Evolutionary conservation across 2,797 vertebrate genomes (phyloP), one percentile per base, ranked within the genome.

Genomic region (Pseudochromis fuscus): DNA sequence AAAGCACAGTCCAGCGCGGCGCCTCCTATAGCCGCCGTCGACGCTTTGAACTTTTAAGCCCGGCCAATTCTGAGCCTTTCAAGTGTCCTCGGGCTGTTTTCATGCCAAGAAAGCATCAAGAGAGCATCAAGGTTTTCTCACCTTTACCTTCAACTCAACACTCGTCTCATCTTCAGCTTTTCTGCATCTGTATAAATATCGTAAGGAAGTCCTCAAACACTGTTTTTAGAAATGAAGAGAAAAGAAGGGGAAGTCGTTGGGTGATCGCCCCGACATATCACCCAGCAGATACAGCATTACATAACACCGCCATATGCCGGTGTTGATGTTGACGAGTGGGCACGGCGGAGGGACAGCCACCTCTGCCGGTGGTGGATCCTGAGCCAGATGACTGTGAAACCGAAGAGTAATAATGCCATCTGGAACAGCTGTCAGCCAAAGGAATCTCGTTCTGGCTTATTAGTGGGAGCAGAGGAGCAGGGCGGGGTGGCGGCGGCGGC

Each of bases 371-470:
- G 85, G 80, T 76, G 50, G 73, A 77, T 80, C 78, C 75, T 45
- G 50, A 53, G 86, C 83, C 87, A 81, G 82, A 77, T 63, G 75
- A 81, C 76, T 68, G 77, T 27, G 71, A 72, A 80, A 75, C 53
- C 50, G 33, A 15, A 46, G 83, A 77, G 87, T 77, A 69, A 90
- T 86, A 81, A 84, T 69, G 84, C 86, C 91, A 91, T 89, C 89
- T 91, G 90, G 90, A 89, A 69, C 87, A 88, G 87, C 87, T 86
- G 90, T 79, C 77, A 65, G 83, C 82, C 77, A 59, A n/a, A 87
- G 83, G 83, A 90, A 82, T 81, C 84, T 87, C 68, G 19, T 67
- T 67, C 79, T 18, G 68, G 83, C 85, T 91, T 87, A 89, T 90
- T 90, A 88, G 74, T 55, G 75, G 80, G 45, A 83, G 77, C 75